These are phyloP conservation scores for Sardina pilchardus DNA, from an alignment of 2,113 vertebrate genomes.

Conservation along the genomic window DNA sequence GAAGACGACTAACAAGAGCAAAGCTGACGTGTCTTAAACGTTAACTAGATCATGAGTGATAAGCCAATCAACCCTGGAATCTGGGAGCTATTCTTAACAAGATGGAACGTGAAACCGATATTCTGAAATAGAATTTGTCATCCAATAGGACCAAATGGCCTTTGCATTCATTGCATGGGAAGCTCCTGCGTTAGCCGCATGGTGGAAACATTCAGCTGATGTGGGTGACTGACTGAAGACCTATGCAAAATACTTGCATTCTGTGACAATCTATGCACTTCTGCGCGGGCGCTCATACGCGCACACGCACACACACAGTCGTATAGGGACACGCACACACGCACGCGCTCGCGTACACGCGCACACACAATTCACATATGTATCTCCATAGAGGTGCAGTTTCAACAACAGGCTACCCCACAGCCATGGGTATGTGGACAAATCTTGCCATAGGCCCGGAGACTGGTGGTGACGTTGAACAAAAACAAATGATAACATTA, in stretches of 20 bases:
- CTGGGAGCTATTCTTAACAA: slow-evolving; percentile 27
- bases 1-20: neutral
- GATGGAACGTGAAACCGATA: slow-evolving; percentile 24
- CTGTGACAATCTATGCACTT: neutral
- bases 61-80: slow-evolving; percentile 27
- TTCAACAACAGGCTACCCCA: neutral
- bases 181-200: neutral
- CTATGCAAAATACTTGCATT: neutral
- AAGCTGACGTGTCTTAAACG: slow-evolving; percentile 22
- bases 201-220: neutral
- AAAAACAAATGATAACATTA: slow-evolving; percentile 11
- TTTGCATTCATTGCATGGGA: neutral
- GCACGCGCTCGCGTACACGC: neutral
- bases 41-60: slow-evolving; percentile 28
- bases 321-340: neutral
- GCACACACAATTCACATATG: neutral
- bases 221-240: neutral
- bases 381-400: neutral
- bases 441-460: neutral
- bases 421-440: neutral
- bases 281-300: neutral
- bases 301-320: neutral
- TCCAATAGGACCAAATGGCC: slow-evolving; percentile 24
- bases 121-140: slow-evolving; percentile 21
- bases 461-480: neutral